Conservation (phyloP, 2,888 invertebrate genomes). For the Galeruca laticollis region DNA sequence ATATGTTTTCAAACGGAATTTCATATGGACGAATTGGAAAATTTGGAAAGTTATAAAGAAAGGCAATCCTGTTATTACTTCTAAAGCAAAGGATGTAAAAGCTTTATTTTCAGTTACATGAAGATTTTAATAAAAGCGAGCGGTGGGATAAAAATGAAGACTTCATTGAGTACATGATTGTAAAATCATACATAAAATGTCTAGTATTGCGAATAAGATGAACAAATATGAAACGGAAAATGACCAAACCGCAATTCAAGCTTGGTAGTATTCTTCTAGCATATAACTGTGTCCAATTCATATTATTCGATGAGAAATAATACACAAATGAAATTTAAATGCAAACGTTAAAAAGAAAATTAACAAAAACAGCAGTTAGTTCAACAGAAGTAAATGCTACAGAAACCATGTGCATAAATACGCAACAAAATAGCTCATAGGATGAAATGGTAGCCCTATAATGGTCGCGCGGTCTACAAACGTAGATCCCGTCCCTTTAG, state of each 20-base stretch:
- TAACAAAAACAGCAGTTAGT: too few relatives aligned
- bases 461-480: too few relatives aligned
- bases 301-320: too few relatives aligned
- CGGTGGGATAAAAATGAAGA: neutral
- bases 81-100: neutral
- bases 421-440: too few relatives aligned
- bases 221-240: neutral
- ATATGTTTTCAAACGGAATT: conserved; percentile 3
- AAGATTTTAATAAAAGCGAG: conserved; percentile 3
- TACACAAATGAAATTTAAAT: too few relatives aligned
- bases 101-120: conserved; percentile 3
- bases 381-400: too few relatives aligned
- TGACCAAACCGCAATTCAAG: neutral
- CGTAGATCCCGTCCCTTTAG: too few relatives aligned
- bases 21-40: conserved; percentile 11
- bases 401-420: too few relatives aligned
- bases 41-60: neutral
- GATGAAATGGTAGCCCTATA: too few relatives aligned
- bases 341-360: too few relatives aligned
- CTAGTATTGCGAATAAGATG: neutral
- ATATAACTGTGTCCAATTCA: too few relatives aligned
- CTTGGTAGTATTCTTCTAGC: too few relatives aligned
- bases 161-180: neutral
- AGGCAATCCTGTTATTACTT: neutral
- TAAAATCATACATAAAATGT: neutral